Base-by-base conservation (phyloP, 2,888 invertebrate genomes). In the Morpho deidamia region DNA sequence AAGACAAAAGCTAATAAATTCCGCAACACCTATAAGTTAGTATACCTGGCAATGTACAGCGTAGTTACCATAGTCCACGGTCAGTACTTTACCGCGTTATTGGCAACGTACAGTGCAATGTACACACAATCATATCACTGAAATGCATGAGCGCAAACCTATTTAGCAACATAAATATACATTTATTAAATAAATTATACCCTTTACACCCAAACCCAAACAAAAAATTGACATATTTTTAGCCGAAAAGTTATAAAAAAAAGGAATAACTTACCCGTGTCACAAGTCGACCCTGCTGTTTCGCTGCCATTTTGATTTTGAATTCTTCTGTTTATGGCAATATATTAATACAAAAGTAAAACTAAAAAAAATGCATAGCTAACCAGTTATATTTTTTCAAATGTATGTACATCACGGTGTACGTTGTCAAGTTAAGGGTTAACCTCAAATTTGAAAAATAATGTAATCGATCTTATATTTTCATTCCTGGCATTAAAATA, bases 301-400 rank as follows among this genome's bases (percentile, higher is more conserved):
- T 14, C 14, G 14, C 14, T 1, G 14, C 14, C 14, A 14, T 14
- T 14, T 14, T 14, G 14, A 14, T 14, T 14, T 1, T 4, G 1
- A 14, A 14, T 14, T 14, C 14, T 14, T 14, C 14, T 14, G 14
- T 14, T 14, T 14, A 14, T 14, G 14, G 14, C 14, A 14, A 14
- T 14, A 14, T 14, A 14, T 14, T 14, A 14, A 14, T 14, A 14
- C 14, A 14, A 48, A 47, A 47, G 42, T 37, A 53, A 37, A 53
- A 53, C 48, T 32, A 48, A 53, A 47, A 53, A 43, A 47, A 41
- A 46, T 46, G 41, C 41, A 41, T 52, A 52, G 45, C 46, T 52
- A 52, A 52, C 52, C 46, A 52, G 52, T 52, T 46, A 52, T 11
- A 41, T 52, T 52, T 52, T 52, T 52, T 52, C 4, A 52, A 52